Conservation (phyloP, 2,797 vertebrate genomes). For the Smutsia temminckii region DNA sequence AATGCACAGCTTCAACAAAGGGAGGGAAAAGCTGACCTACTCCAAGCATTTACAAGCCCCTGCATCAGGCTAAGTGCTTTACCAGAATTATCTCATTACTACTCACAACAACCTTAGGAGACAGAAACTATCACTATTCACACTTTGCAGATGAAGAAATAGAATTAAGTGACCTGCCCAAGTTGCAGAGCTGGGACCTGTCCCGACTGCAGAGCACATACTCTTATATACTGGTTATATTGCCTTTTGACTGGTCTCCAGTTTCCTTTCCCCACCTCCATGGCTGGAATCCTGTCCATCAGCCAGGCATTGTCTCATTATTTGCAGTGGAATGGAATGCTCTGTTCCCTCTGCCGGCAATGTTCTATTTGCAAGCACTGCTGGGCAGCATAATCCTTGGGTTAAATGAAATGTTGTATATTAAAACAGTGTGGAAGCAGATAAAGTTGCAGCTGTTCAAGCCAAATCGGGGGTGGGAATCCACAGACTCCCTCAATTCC, state of each 20-base stretch:
- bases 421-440: not conserved
- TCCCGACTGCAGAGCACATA: not conserved
- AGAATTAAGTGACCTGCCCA: not conserved
- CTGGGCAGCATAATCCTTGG: no score
- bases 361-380: not conserved
- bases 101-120: not conserved
- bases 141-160: slow-evolving; percentile 35
- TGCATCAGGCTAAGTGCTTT: not conserved
- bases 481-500: not conserved
- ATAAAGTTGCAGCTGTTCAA: no score
- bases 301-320: not conserved
- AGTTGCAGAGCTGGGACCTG: not conserved
- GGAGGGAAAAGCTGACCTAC: not conserved
- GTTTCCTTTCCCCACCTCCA: not conserved
- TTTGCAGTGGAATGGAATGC: not conserved
- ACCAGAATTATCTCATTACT: not conserved
- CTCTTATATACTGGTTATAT: not conserved
- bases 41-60: not conserved
- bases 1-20: not conserved
- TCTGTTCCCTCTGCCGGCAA: not conserved
- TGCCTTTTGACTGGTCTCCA: not conserved
- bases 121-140: not conserved
- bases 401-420: not conserved
- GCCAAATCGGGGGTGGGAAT: not conserved
- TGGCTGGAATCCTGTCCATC: no score